phyloP scores from a whole-genome alignment of 2,888 invertebrate species.

The Andricus curvator region DNA sequence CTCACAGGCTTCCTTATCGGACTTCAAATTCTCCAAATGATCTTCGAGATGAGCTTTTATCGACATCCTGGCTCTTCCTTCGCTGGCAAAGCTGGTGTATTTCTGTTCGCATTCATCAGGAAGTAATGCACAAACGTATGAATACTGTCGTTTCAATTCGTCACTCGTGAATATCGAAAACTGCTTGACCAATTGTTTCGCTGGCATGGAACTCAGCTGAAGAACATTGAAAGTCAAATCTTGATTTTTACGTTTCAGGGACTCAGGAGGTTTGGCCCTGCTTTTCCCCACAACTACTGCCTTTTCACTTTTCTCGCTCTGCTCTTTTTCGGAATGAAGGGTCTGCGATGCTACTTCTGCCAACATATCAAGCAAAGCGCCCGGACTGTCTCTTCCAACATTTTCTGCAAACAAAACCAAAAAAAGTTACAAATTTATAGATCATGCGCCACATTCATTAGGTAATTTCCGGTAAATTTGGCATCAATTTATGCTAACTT shows the following conservation, averaged over 20 bases:
- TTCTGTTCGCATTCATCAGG: conserved; percentile 78
- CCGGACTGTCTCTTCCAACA: conserved; percentile 73
- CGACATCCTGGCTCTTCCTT: conserved; percentile 79
- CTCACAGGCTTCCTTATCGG: conserved; percentile 69
- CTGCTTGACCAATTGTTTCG: conserved; percentile 78
- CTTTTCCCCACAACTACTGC: conserved; percentile 55
- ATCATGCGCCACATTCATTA: too few relatives aligned
- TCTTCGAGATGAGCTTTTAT: conserved; percentile 79
- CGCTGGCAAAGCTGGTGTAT: conserved; percentile 81
- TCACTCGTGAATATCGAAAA: conserved; percentile 79
- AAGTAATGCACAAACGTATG: conserved; percentile 79
- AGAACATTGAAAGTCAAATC: conserved; percentile 63
- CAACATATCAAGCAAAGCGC: conserved; percentile 79
- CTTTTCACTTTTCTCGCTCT: conserved; percentile 62
- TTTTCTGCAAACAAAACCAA: conserved; percentile 59
- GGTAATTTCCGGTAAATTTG: too few relatives aligned
- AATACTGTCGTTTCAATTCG: conserved; percentile 80
- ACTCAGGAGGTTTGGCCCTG: conserved; percentile 56
- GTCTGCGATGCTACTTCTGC: conserved; percentile 81
- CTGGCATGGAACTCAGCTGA: conserved; percentile 75
- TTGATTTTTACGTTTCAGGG: conserved; percentile 61
- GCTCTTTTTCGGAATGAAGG: conserved; percentile 73
- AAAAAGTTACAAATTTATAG: not conserved
- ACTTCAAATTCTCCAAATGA: conserved; percentile 76
- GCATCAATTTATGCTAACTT: too few relatives aligned